Evolutionary conservation across 1,140 invertebrate species (phyloP), one percentile per base, ranked within the genome.

Genomic region (Panagrolaimus sp.): DNA sequence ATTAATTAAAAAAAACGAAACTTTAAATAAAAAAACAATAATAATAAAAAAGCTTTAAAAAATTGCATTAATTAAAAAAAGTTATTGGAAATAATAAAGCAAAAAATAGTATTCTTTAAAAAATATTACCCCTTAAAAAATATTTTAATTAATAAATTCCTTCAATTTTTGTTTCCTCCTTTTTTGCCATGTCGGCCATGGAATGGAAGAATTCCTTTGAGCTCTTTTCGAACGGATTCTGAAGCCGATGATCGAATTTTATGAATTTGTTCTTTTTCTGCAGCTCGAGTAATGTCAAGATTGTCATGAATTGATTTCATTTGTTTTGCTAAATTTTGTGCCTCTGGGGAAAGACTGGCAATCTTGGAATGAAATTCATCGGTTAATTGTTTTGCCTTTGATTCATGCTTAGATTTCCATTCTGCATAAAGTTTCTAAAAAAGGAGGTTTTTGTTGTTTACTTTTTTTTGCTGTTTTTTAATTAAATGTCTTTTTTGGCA

Each of bases 221-320:
- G 63, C 26, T 65, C 63, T 32, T 65, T 65, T 28, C 63, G 63
- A 12, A 65, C 63, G 43, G 43, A 21, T 47, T 65, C 63, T 12
- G 63, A 43, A 0, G 63, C 63, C 26, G 10, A 21, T 47, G 21
- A 24, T 14, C 24, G 21, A 6, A 65, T 21, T 47, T 65, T 32
- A 24, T 65, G 43, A 32, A 65, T 47, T 46, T 65, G 43, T 21
- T 65, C 63, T 21, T 43, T 21, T 32, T 65, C 63, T 21, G 21
- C 14, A 10, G 43, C 14, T n/a, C 45, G 63, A 24, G 63, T 65
- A 21, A 65, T 21, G n/a, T 65, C 63, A 24, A 44, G 63, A 32
- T 65, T 65, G 9, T 65, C 63, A 47, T 65, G 63, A 43, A 65
- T 21, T 21, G 63, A 21, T 12, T 65, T 21, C 7, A 65, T 47